phyloP scores from a whole-genome alignment of 2,888 invertebrate genomes.

The Scaptomyza polygonia region DNA sequence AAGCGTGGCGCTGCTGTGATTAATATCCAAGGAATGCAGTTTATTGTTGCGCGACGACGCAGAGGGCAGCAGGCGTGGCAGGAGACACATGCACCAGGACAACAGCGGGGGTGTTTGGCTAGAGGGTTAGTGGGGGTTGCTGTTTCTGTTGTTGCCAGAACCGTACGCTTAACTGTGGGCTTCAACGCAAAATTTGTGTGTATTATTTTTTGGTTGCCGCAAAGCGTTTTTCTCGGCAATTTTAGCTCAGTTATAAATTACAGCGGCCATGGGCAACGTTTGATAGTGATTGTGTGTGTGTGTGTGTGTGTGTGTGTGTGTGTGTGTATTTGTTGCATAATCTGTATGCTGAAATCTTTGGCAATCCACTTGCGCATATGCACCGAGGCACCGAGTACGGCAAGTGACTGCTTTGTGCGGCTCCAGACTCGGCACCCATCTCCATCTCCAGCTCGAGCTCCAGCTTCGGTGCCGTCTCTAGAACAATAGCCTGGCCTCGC shows the following conservation, averaged over 20 bases:
- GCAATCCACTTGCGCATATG: constrained; percentile 72
- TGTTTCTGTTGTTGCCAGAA: constrained; percentile 6
- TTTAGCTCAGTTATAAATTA: constrained; percentile 77
- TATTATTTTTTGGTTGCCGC: constrained; percentile 66
- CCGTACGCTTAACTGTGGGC: constrained; percentile 24
- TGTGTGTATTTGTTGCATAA: constrained; percentile 63
- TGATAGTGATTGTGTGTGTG: constrained; percentile 28
- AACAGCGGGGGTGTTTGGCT: neutral
- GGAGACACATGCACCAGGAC: constrained; percentile 42
- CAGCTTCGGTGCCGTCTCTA: constrained; percentile 32
- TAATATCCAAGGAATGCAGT: constrained; percentile 78
- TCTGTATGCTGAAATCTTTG: constrained; percentile 72
- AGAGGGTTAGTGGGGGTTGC: constrained; percentile 9
- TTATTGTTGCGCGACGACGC: constrained; percentile 63
- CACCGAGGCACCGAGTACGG: constrained; percentile 25
- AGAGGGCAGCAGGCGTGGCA: constrained; percentile 45
- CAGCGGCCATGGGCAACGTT: constrained; percentile 59
- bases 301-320: constrained; percentile 40
- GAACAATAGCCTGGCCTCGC: constrained; percentile 61
- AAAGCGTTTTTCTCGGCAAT: constrained; percentile 65
- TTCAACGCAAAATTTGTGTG: constrained; percentile 72
- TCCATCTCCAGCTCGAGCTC: neutral
- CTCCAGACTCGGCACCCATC: constrained; percentile 32
- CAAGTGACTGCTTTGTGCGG: constrained; percentile 36
- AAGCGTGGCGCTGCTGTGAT: constrained; percentile 70